These are phyloP conservation scores for Crotalus tigris DNA, from an alignment of 2,113 vertebrate species.

Conservation along the genomic window DNA sequence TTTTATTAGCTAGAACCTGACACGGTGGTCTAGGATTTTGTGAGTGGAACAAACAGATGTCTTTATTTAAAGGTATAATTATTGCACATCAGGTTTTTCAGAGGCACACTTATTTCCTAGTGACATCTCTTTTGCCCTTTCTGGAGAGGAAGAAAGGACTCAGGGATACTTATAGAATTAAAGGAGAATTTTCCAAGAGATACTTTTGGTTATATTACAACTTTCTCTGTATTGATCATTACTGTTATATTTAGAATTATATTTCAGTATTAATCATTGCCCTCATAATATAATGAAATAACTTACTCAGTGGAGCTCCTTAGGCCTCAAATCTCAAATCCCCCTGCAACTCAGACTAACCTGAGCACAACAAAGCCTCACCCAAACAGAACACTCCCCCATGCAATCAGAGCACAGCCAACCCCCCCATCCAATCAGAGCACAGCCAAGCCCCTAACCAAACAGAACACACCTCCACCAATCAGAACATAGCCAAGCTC, in stretches of 20 bases:
- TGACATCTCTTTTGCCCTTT: not conserved
- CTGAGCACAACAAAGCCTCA: no score
- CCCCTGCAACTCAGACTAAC: no score
- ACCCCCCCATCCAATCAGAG: no score
- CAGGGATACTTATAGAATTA: not conserved
- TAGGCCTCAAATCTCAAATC: not conserved
- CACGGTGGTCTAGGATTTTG: not conserved
- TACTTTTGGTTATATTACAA: not conserved
- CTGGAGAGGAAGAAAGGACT: not conserved
- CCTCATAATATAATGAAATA: not conserved
- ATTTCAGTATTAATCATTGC: not conserved
- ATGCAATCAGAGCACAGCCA: no score
- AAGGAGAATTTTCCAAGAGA: not conserved
- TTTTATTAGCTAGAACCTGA: not conserved
- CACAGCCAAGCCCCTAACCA: no score
- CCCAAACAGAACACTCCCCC: no score
- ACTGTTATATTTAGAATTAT: not conserved
- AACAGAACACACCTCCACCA: no score
- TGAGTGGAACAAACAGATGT: slow-evolving; percentile 9
- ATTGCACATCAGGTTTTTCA: not conserved
- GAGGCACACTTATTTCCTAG: slow-evolving; percentile 8
- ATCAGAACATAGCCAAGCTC: no score
- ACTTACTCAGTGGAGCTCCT: not conserved
- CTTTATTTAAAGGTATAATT: not conserved
- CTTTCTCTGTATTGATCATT: not conserved